Conservation (phyloP, 1,140 invertebrate genomes). For the Drosophila hydei region DNA sequence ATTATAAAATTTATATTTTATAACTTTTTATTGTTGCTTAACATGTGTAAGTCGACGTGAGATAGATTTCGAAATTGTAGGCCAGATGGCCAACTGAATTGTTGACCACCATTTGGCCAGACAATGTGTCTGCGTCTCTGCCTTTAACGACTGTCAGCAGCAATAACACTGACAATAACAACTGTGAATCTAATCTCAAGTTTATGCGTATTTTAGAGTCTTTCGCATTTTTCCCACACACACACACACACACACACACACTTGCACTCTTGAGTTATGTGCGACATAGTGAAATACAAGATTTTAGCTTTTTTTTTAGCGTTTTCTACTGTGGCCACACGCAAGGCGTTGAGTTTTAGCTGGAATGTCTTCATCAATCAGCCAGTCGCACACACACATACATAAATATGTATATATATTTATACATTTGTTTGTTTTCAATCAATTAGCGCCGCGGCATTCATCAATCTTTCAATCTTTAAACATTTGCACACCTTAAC, state of each 20-base stretch:
- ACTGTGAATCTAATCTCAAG: constrained; percentile 14
- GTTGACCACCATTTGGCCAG: neutral
- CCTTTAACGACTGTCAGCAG: constrained; percentile 7
- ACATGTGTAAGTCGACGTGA: constrained; percentile 4
- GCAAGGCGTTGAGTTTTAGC: constrained; percentile 23
- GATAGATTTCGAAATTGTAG: constrained; percentile 19
- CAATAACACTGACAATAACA: constrained; percentile 2
- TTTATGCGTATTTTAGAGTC: constrained; percentile 25
- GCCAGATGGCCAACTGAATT: neutral
- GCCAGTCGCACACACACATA: constrained; percentile 1
- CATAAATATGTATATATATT: neutral
- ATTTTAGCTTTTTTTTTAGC: constrained; percentile 3
- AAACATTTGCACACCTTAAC: constrained; percentile 37
- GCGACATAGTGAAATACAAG: constrained; percentile 4
- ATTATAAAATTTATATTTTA: constrained; percentile 1
- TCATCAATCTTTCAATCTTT: constrained; percentile 63
- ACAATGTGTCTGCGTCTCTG: constrained; percentile 24
- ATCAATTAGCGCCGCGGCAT: constrained; percentile 39
- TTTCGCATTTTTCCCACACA: constrained; percentile 30
- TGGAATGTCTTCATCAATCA: constrained; percentile 59
- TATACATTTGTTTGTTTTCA: constrained; percentile 1
- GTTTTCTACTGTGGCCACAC: constrained; percentile 6
- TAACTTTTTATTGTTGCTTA: neutral
- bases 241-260: constrained; percentile 13
- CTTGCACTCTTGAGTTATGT: constrained; percentile 13